These are phyloP conservation scores for Plemyria rubiginata DNA, from an alignment of 2,888 invertebrate genomes.

Conservation along the genomic window DNA sequence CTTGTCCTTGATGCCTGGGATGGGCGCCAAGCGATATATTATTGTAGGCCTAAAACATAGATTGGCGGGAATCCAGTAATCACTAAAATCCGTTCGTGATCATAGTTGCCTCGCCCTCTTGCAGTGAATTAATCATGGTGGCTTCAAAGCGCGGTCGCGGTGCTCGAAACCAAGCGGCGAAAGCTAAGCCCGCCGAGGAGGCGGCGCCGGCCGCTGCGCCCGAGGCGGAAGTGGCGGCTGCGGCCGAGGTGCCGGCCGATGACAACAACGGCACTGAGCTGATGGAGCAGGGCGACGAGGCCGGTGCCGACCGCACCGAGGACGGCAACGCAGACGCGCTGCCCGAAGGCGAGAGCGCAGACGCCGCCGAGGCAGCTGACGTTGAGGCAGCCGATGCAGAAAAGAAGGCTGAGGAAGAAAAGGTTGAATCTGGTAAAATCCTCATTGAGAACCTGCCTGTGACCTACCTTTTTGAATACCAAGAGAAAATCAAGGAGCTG, in stretches of 20 bases:
- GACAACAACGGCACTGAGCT: conserved; percentile 71
- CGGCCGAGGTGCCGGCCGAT: conserved; percentile 56
- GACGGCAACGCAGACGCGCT: conserved; percentile 39
- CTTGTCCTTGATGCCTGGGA: conserved; percentile 69
- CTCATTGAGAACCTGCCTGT: conserved; percentile 78
- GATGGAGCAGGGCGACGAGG: conserved; percentile 52
- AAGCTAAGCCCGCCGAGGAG: conserved; percentile 65
- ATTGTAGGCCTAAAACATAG: conserved; percentile 49
- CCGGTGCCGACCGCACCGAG: conserved; percentile 39
- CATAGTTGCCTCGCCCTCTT: conserved; percentile 18
- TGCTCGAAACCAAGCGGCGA: conserved; percentile 70
- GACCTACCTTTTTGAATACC: conserved; percentile 78
- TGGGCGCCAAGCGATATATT: conserved; percentile 66
- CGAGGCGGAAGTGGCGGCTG: conserved; percentile 56
- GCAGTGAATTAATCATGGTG: conserved; percentile 61
- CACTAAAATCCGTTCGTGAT: conserved; percentile 27
- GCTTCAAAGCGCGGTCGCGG: conserved; percentile 79
- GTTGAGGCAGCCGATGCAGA: conserved; percentile 53
- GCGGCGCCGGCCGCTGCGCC: conserved; percentile 51
- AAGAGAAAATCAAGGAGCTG: conserved; percentile 80
- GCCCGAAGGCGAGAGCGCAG: conserved; percentile 46
- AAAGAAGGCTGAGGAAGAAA: conserved; percentile 68
- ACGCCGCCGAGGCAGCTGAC: conserved; percentile 54
- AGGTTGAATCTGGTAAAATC: conserved; percentile 80
- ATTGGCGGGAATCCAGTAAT: conserved; percentile 65